These are phyloP conservation scores for Halocynthia roretzi DNA, from an alignment of 23 tunicate genomes.

Conservation along the genomic window DNA sequence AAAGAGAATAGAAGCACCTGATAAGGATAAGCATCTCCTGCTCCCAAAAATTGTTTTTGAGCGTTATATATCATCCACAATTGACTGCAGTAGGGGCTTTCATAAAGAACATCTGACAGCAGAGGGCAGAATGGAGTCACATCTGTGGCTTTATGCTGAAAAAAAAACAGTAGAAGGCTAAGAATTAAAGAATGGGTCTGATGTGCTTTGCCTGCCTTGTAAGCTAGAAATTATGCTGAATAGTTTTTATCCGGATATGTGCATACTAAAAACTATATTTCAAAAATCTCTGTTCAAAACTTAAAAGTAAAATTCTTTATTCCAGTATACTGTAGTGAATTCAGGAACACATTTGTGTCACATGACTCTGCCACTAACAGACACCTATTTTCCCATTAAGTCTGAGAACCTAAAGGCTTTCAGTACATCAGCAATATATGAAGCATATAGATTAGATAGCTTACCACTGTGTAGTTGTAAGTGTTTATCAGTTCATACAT, in stretches of 20 bases:
- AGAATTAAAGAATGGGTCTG: neutral
- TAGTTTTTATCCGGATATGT: too few species aligned
- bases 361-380: too few species aligned
- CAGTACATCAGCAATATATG: too few species aligned
- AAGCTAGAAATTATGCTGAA: neutral
- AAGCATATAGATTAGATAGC: neutral
- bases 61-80: conserved; percentile 63
- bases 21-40: conserved; percentile 90
- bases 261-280: too few species aligned
- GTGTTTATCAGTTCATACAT: conserved; percentile 75
- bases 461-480: conserved; percentile 63
- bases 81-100: conserved; percentile 80
- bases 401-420: neutral
- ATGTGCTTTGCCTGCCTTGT: neutral
- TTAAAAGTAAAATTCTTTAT: neutral
- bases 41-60: conserved; percentile 53
- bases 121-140: conserved; percentile 57
- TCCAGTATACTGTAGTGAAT: too few species aligned
- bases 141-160: conserved; percentile 62
- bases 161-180: neutral
- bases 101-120: conserved; percentile 72
- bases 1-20: conserved; percentile 32
- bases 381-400: too few species aligned
- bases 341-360: too few species aligned
- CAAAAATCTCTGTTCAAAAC: too few species aligned